phyloP scores from a whole-genome alignment of 2,113 vertebrate genomes.

The Seriola quinqueradiata region DNA sequence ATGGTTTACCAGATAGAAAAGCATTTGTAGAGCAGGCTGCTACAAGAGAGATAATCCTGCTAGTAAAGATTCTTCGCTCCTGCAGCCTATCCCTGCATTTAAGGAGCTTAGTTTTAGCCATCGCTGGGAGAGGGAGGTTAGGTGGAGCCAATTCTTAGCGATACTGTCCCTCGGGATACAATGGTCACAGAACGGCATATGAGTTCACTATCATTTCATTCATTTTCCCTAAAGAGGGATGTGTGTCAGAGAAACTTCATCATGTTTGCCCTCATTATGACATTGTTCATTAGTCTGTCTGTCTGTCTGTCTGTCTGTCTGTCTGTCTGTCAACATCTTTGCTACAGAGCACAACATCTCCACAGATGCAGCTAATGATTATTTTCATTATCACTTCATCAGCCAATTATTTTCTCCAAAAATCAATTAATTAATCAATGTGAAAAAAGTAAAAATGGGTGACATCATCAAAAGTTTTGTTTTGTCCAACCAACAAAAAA shows the following conservation, averaged over 20 bases:
- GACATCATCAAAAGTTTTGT: not conserved
- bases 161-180: not conserved
- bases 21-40: conserved; percentile 63
- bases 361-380: not conserved
- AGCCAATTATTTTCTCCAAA: not conserved
- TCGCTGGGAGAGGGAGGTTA: conserved; percentile 35
- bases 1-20: conserved; percentile 71
- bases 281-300: not conserved
- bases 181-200: conserved; percentile 1
- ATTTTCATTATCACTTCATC: no score
- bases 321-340: not conserved
- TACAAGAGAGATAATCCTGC: conserved; percentile 64
- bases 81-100: conserved; percentile 36
- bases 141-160: conserved; percentile 13
- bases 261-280: not conserved
- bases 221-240: conserved; percentile 27
- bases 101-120: conserved; percentile 60
- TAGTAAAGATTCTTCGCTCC: conserved; percentile 39
- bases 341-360: not conserved
- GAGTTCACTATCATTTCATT: conserved; percentile 27
- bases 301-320: conserved; percentile 3
- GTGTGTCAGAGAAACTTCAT: conserved; percentile 33
- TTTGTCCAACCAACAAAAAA: not conserved
- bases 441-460: no score
- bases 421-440: not conserved